Evolutionary conservation across 2,113 vertebrate species (phyloP).

Genomic region (Centropristis striata): DNA sequence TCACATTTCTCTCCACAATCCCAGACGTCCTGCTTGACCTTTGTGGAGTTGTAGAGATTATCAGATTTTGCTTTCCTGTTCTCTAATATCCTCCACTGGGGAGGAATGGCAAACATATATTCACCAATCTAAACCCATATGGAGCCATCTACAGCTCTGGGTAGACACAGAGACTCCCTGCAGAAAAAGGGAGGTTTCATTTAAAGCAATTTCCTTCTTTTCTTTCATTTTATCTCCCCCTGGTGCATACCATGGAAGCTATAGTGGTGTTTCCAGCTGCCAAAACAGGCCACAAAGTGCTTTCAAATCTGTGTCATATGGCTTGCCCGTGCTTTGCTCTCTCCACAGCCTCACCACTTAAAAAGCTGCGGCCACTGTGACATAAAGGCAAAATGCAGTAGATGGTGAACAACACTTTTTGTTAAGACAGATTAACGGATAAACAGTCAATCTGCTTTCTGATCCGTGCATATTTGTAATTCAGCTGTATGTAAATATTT

Average conservation of each 20-base stretch:
- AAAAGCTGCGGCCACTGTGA: conserved; percentile 28
- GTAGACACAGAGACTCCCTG: conserved; percentile 24
- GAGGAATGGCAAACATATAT: conserved; percentile 35
- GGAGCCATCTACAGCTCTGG: conserved; percentile 29
- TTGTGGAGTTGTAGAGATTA: conserved; percentile 28
- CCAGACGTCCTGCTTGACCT: conserved; percentile 1
- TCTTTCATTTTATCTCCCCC: conserved; percentile 59
- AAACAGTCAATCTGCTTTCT: conserved; percentile 35
- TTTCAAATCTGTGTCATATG: conserved; percentile 75
- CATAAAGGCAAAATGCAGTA: conserved; percentile 26
- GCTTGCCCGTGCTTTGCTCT: conserved; percentile 41
- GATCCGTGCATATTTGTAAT: conserved; percentile 58
- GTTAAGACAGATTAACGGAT: conserved; percentile 33
- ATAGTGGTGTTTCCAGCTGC: conserved; percentile 67
- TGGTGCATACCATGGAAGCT: conserved; percentile 49
- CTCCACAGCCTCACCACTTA: conserved; percentile 33
- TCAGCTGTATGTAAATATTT: conserved; percentile 68
- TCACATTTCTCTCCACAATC: neutral
- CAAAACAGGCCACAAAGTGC: conserved; percentile 64
- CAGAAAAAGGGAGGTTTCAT: conserved; percentile 49
- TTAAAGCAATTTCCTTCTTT: conserved; percentile 53
- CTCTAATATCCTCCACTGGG: conserved; percentile 45
- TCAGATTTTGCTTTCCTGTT: conserved; percentile 35
- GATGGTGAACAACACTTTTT: conserved; percentile 34
- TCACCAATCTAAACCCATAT: conserved; percentile 1